These are phyloP conservation scores for Synergus gifuensis DNA, from an alignment of 2,888 invertebrate species.

Conservation along the genomic window DNA sequence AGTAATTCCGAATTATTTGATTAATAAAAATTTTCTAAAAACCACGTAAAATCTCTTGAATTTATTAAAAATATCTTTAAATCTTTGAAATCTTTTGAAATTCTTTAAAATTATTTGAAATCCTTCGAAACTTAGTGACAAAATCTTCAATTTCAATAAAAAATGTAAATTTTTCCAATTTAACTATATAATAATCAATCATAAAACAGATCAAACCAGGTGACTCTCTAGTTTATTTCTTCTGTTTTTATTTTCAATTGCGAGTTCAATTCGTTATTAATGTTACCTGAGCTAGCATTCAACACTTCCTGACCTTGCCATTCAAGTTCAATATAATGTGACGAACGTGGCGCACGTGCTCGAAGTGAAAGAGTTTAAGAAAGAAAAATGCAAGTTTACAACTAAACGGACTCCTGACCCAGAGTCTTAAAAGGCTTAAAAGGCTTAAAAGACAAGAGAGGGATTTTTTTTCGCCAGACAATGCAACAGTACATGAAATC, in stretches of 20 bases:
- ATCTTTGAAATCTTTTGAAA: too few relatives aligned
- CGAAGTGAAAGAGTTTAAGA: conserved; percentile 12
- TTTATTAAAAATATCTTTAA: too few relatives aligned
- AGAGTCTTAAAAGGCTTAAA: neutral
- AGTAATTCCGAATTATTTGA: too few relatives aligned
- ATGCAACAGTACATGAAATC: neutral
- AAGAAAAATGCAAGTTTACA: conserved; percentile 26
- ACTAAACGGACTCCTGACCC: conserved; percentile 2
- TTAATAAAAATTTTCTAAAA: too few relatives aligned
- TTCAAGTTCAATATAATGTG: neutral
- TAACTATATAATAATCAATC: neutral
- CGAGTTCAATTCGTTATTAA: neutral
- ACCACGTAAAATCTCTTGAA: too few relatives aligned
- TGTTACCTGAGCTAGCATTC: neutral
- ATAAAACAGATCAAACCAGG: neutral
- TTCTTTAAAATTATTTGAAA: too few relatives aligned
- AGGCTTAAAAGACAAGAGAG: neutral
- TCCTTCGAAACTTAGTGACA: too few relatives aligned
- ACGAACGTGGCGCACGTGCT: neutral
- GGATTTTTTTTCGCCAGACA: neutral
- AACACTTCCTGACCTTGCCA: conserved; percentile 10
- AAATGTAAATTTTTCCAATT: too few relatives aligned
- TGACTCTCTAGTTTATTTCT: neutral
- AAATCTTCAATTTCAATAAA: too few relatives aligned
- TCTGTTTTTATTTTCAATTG: conserved; percentile 4